Conservation (phyloP, 2,797 vertebrate genomes). For the Pangasius krempfi region DNA sequence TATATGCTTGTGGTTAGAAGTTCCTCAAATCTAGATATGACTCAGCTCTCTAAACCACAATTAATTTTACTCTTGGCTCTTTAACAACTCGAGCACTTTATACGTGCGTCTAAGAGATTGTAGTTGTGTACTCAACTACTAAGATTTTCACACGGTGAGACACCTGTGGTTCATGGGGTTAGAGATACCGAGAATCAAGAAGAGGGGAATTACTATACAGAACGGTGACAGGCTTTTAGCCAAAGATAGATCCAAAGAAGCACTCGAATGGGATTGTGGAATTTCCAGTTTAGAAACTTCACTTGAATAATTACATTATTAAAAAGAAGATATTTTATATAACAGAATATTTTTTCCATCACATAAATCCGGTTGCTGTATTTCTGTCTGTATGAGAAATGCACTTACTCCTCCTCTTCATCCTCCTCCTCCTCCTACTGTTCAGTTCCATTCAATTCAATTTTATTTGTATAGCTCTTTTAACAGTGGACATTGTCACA, state of each 20-base stretch:
- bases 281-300: conserved; percentile 10
- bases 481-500: too few relatives aligned
- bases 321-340: not conserved
- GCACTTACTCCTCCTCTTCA: not conserved
- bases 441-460: too few relatives aligned
- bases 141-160: not conserved
- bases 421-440: not conserved
- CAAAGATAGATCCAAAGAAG: conserved; percentile 10
- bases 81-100: not conserved
- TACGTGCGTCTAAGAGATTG: not conserved
- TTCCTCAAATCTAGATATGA: conserved; percentile 29
- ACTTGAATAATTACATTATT: conserved; percentile 1
- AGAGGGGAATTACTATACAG: conserved; percentile 22
- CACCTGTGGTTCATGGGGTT: not conserved
- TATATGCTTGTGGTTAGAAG: not conserved
- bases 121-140: not conserved
- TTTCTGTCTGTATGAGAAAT: not conserved
- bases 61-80: conserved; percentile 22
- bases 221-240: not conserved
- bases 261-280: not conserved
- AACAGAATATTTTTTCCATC: not conserved
- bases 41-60: conserved; percentile 26
- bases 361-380: not conserved
- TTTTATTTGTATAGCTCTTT: too few relatives aligned
- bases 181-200: conserved; percentile 21